These are phyloP conservation scores for Lanius ludovicianus DNA, from an alignment of 2,113 vertebrate species.

Conservation along the genomic window DNA sequence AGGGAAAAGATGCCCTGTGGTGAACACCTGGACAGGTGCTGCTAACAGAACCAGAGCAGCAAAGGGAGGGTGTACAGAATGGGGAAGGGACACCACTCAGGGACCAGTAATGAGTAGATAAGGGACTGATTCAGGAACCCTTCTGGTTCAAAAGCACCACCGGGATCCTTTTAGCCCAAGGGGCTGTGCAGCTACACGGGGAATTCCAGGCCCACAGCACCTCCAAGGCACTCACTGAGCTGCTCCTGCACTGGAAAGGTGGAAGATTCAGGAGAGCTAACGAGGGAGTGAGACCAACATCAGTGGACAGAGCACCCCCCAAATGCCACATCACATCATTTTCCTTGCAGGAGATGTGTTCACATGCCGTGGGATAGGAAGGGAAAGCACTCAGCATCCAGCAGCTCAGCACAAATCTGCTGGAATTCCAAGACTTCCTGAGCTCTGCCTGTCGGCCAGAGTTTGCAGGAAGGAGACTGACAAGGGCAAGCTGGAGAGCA, in stretches of 20 bases:
- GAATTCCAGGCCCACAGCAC: not conserved
- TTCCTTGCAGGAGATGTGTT: not conserved
- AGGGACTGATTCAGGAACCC: not conserved
- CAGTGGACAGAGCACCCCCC: not conserved
- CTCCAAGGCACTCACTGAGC: not conserved
- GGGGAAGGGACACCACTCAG: rapidly evolving
- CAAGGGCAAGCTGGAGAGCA: not conserved
- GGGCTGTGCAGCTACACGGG: not conserved
- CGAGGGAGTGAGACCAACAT: not conserved
- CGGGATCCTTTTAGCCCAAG: not conserved
- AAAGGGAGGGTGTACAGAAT: rapidly evolving
- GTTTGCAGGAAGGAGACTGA: not conserved
- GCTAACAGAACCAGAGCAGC: not conserved
- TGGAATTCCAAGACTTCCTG: not conserved
- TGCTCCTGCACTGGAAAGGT: not conserved
- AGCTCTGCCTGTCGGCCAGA: not conserved
- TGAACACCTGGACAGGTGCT: not conserved
- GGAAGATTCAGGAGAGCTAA: not conserved
- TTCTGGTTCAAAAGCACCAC: not conserved
- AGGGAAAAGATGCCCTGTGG: rapidly evolving
- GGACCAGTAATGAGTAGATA: not conserved
- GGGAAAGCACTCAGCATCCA: not conserved
- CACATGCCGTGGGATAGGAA: not conserved
- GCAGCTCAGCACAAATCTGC: not conserved
- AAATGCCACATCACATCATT: not conserved